Evolutionary conservation across 30 jellyfish, hydroid and myxozoan species (phyloP), one percentile per base, ranked within the genome.

Genomic region (Hydractinia symbiolongicarpus): DNA sequence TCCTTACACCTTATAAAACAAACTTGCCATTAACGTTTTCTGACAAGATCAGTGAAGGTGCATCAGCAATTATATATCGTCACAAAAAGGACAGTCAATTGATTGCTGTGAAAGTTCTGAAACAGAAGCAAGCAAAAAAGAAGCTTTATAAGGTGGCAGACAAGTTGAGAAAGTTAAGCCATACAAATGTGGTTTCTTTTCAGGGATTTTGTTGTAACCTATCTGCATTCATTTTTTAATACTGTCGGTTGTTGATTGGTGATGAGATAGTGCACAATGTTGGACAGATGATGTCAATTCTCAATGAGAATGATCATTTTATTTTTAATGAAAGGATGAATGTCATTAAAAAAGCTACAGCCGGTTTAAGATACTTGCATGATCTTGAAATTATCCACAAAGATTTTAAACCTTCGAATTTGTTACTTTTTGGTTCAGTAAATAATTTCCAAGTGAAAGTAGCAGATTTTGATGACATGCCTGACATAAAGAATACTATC

Each of bases 401-500:
- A 50, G 80, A 71, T 52, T 71, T 71, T 71, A 71, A 71, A 19
- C 80, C 80, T 19, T 19, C 40, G 4, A 71, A 71, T 71, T 71
- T 30, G n/a, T 52, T 71, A 8, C 60, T 71, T 52, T 20, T 14
- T n/a, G 80, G 80, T 8, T 15, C 55, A 19, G 60, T 52, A n/a
- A 50, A 71, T 14, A 52, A 71, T 71, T 20, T 71, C 67, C 30
- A 19, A 71, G 80, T 71, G 2, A 71, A 71, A 71, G 80, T 71
- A 50, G 80, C 56, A 30, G 80, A 71, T 19, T 71, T 71, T 50
- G 80, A 71, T 50, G 80, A 71, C 51, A 8, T 71, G 9, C 51
- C 15, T 19, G 40, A 49, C 15, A 71, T 71, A 30, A 71, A 71
- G 51, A 71, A 49, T 9, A 71, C 80, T 6, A 50, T 71, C 30